These are phyloP conservation scores for Trichoplax adhaerens DNA, from an alignment of 37 sponge, comb jelly and placozoan genomes.

Conservation along the genomic window DNA sequence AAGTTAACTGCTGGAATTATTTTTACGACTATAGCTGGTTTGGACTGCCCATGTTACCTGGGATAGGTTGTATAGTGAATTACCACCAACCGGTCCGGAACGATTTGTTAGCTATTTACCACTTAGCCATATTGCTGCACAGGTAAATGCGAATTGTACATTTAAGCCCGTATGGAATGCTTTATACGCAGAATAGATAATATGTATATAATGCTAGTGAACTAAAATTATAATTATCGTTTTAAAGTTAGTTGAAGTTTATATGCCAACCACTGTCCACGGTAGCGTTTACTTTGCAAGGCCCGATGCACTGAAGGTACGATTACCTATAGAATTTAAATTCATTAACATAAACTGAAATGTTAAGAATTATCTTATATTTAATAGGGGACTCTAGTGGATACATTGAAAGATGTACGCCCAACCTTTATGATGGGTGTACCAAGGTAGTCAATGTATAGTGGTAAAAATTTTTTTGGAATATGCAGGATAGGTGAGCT, in stretches of 20 bases:
- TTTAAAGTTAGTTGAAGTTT: slow-evolving; percentile 46
- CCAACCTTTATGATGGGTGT: slow-evolving; percentile 79
- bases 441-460: slow-evolving; percentile 28
- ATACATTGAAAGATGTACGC: slow-evolving; percentile 44
- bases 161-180: too few relatives aligned
- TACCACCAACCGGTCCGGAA: neutral
- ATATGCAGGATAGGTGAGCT: too few relatives aligned
- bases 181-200: too few relatives aligned
- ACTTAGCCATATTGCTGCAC: slow-evolving; percentile 63
- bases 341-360: neutral
- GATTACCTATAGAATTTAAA: slow-evolving; percentile 11
- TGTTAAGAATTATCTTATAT: neutral
- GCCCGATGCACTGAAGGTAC: slow-evolving; percentile 79
- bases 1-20: neutral
- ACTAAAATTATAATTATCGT: neutral
- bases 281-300: slow-evolving; percentile 52
- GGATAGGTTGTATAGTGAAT: neutral
- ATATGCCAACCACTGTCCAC: slow-evolving; percentile 7
- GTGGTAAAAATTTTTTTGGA: too few relatives aligned
- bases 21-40: neutral
- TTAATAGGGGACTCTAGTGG: slow-evolving; percentile 36
- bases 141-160: slow-evolving; percentile 31
- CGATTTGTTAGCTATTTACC: slow-evolving; percentile 63
- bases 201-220: too few relatives aligned
- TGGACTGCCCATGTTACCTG: slow-evolving; percentile 3